These are phyloP conservation scores for Agriopis marginaria DNA, from an alignment of 2,888 invertebrate species.

Conservation along the genomic window DNA sequence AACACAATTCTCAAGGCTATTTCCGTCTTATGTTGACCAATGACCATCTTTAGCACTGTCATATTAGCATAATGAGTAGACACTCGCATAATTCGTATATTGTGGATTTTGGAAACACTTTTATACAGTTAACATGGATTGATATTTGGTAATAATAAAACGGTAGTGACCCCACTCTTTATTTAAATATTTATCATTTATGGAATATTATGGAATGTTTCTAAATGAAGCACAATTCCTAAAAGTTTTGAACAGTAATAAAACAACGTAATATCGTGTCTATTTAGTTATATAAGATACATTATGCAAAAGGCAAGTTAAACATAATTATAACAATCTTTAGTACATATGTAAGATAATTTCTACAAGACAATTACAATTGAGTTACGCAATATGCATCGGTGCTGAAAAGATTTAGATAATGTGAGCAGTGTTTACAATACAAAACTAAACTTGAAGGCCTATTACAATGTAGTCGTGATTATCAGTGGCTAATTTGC, in stretches of 20 bases:
- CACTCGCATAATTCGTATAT: slow-evolving; percentile 10
- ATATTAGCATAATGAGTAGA: slow-evolving; percentile 24
- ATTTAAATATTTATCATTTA: slow-evolving; percentile 15
- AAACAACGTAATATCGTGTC: slow-evolving; percentile 2
- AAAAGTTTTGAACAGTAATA: slow-evolving; percentile 3
- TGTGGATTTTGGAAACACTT: not conserved
- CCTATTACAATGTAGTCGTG: slow-evolving; percentile 7
- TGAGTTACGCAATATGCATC: not conserved
- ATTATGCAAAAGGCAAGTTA: not conserved
- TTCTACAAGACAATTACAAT: not conserved
- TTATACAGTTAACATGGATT: slow-evolving; percentile 20
- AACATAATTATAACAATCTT: not conserved
- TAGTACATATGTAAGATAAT: not conserved
- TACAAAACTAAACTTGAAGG: slow-evolving; percentile 5
- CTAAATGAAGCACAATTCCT: slow-evolving; percentile 10
- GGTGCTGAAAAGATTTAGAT: not conserved
- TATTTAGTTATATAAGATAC: not conserved
- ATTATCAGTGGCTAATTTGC: slow-evolving; percentile 26
- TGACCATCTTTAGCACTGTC: slow-evolving; percentile 24
- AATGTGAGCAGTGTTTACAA: not conserved
- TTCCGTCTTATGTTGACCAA: slow-evolving; percentile 27
- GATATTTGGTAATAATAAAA: slow-evolving; percentile 21
- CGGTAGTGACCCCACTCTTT: slow-evolving; percentile 27
- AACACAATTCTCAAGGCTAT: slow-evolving; percentile 25
- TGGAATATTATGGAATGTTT: slow-evolving; percentile 24